phyloP scores from a whole-genome alignment of 2,797 vertebrate genomes.

The Pangasius djambal region DNA sequence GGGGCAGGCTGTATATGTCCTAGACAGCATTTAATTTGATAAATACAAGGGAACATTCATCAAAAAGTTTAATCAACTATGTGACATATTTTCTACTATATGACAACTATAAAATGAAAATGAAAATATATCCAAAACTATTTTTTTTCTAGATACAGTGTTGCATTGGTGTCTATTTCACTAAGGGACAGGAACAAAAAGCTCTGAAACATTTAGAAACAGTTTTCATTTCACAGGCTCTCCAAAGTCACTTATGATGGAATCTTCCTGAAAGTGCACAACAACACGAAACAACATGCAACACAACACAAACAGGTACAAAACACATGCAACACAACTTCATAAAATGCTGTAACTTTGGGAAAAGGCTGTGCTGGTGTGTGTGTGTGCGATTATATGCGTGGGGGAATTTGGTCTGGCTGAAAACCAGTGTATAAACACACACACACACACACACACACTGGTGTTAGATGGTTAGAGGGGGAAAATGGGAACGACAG shows the following conservation, averaged over 20 bases:
- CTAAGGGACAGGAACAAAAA: neutral
- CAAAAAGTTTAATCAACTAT: too few species aligned
- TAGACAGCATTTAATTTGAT: too few species aligned
- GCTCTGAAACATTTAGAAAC: neutral
- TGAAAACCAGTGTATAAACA: neutral
- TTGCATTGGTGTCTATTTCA: neutral
- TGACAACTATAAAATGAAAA: too few species aligned
- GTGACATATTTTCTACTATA: too few species aligned
- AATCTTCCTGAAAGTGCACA: neutral
- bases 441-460: neutral
- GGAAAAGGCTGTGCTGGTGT: neutral
- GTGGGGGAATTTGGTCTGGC: neutral
- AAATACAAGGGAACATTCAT: too few species aligned
- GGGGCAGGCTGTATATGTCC: too few species aligned
- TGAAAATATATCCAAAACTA: too few species aligned
- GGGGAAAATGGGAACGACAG: constrained; percentile 5
- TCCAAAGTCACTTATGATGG: neutral
- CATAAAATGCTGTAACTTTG: neutral
- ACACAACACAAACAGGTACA: neutral
- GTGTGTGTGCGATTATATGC: too few species aligned
- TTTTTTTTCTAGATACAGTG: neutral
- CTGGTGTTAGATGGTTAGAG: neutral
- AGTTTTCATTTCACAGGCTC: neutral
- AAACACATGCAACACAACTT: neutral
- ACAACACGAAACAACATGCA: neutral